These are phyloP conservation scores for Tenthredo distinguenda DNA, from an alignment of 2,888 invertebrate species.

Conservation along the genomic window DNA sequence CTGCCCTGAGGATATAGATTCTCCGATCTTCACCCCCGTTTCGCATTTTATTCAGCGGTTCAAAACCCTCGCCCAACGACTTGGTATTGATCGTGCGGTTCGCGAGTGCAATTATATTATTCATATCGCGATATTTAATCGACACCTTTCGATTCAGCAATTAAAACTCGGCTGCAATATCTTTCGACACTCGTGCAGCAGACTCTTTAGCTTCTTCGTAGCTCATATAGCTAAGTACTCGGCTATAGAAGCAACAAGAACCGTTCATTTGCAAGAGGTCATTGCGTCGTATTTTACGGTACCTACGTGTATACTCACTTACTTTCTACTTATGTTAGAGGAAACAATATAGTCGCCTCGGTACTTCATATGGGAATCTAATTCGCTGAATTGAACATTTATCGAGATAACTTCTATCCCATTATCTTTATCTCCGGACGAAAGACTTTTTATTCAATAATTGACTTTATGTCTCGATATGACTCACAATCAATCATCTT, in stretches of 20 bases:
- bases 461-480: too few species aligned
- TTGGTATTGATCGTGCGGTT: constrained; percentile 9
- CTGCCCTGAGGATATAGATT: background rate
- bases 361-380: background rate
- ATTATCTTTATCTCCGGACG: background rate
- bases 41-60: background rate
- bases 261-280: constrained; percentile 5
- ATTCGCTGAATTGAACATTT: background rate
- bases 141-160: background rate
- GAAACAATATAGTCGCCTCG: background rate
- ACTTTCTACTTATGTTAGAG: background rate
- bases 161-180: too few species aligned
- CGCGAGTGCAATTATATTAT: background rate
- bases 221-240: background rate
- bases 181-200: background rate
- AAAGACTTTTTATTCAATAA: too few species aligned
- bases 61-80: background rate
- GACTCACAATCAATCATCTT: too few species aligned
- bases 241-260: background rate
- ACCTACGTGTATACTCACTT: background rate
- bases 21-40: constrained; percentile 10
- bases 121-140: background rate
- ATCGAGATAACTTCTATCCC: background rate
- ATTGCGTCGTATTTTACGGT: background rate
- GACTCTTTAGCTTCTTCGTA: background rate